phyloP scores from a whole-genome alignment of 2,797 vertebrate species.

The Benthosema pterotum region DNA sequence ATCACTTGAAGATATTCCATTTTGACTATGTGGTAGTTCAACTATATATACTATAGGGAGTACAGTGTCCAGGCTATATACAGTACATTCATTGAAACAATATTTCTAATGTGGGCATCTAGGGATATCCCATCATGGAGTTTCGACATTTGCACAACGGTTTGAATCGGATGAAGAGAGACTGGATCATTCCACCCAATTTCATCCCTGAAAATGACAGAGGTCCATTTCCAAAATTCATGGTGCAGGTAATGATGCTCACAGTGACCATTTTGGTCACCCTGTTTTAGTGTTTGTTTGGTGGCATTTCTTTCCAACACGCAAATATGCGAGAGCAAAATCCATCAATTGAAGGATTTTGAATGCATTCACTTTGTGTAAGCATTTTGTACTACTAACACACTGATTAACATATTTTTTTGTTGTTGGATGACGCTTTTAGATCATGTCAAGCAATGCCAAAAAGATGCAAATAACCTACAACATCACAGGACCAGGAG shows the following conservation, averaged over 20 bases:
- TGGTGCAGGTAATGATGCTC: conserved; percentile 58
- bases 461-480: conserved; percentile 79
- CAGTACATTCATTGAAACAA: conserved; percentile 26
- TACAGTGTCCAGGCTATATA: too few relatives aligned
- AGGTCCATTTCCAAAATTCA: conserved; percentile 55
- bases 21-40: too few relatives aligned
- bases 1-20: too few relatives aligned
- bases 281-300: too few relatives aligned
- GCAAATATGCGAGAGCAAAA: too few relatives aligned
- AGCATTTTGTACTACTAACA: neutral
- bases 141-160: conserved; percentile 1
- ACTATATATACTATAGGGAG: too few relatives aligned
- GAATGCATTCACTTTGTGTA: neutral
- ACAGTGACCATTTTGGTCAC: neutral
- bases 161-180: conserved; percentile 58
- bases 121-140: conserved; percentile 17
- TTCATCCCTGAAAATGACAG: conserved; percentile 59
- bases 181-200: conserved; percentile 64
- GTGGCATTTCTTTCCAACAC: too few relatives aligned
- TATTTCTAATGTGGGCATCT: neutral
- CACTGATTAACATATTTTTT: neutral
- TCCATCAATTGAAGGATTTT: neutral
- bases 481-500: conserved; percentile 85
- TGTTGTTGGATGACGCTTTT: neutral
- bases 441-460: conserved; percentile 86